These are phyloP conservation scores for Onychomys torridus DNA, from an alignment of 2,797 vertebrate species.

Conservation along the genomic window DNA sequence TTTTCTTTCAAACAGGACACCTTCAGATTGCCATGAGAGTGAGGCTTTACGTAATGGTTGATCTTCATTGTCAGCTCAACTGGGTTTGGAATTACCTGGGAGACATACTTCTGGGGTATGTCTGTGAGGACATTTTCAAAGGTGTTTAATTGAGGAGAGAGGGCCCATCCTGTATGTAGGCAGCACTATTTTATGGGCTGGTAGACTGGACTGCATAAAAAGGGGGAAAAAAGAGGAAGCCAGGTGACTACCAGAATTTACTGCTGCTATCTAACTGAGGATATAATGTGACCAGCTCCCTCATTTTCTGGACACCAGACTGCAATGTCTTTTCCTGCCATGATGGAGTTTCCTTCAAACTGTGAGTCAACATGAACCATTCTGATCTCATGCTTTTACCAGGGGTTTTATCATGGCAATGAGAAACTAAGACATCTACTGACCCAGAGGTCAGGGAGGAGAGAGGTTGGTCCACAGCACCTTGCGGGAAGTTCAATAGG, in stretches of 20 bases:
- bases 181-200: too few relatives aligned
- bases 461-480: too few relatives aligned
- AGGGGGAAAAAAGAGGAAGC: neutral
- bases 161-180: neutral
- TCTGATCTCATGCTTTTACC: neutral
- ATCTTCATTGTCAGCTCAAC: neutral
- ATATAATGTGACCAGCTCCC: neutral
- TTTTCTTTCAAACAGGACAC: neutral
- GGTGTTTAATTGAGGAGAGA: neutral
- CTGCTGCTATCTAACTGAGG: neutral
- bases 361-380: neutral
- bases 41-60: neutral
- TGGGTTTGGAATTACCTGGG: neutral
- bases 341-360: neutral
- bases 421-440: neutral
- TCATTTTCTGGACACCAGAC: neutral
- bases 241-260: neutral
- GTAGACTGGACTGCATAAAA: neutral
- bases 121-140: neutral
- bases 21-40: neutral
- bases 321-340: neutral
- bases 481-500: accelerated
- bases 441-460: too few relatives aligned
- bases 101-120: neutral
- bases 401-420: neutral